Base-by-base conservation (phyloP, 1,140 invertebrate genomes). In the Sinella curviseta region DNA sequence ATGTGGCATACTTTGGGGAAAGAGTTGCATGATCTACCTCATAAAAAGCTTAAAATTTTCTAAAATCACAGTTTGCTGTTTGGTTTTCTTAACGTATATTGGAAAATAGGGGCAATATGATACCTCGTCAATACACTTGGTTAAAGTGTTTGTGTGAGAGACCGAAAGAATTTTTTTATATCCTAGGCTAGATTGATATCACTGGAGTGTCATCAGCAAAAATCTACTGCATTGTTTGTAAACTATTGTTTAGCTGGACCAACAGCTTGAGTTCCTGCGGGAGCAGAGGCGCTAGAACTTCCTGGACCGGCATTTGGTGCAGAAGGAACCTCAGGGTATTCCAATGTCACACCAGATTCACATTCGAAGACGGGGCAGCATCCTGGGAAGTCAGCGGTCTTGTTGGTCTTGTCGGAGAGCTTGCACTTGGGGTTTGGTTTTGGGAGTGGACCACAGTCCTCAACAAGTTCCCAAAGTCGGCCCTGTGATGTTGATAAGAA, bases 361-460 rank as follows among this genome's bases (percentile, higher is more conserved):
- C 94, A 96, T 0, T 92, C 92, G 88, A 95, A 95, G 35, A 88
- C 89, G 0, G 94, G 94, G 86, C 94, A 96, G 85, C 94, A 95
- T 1, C 89, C 90, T 8, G 94, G 94, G 91, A 95, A 95, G 1
- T 91, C 87, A 0, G 94, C 94, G 1, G 93, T 95, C 87, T 95
- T 95, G 89, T 95, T 95, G 81, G 94, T 95, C 86, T 93, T 94
- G 1, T 94, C 93, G 84, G 91, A 86, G 31, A 96, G 89, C 86
- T 95, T 95, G 89, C 94, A 95, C 85, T 95, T 95, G 73, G 93
- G 92, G 85, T 95, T 95, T 73, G 93, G 90, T 60, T 94, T 90
- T 2, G 94, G 94, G 57, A 95, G 88, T 12, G 94, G 94, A 20
- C 94, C 94, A 84, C 94, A 96, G 86, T 95, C 94, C 85, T 95